Evolutionary conservation across 2,888 invertebrate species (phyloP).

Genomic region (Drosophila parthenogenetica): DNA sequence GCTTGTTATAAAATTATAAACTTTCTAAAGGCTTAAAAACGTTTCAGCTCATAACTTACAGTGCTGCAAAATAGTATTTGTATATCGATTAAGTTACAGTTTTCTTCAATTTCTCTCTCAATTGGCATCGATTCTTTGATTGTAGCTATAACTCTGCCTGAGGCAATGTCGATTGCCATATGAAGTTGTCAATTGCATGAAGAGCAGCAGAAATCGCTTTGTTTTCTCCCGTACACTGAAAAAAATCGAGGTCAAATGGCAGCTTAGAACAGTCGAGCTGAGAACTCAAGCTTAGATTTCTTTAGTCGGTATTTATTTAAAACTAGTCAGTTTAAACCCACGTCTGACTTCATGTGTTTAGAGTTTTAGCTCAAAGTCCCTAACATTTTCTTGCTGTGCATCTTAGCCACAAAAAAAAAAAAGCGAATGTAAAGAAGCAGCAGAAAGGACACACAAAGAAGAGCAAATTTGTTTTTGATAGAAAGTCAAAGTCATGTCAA

Average conservation of each 20-base stretch:
- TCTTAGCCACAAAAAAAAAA: constrained; percentile 3
- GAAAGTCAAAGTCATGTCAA: constrained; percentile 80
- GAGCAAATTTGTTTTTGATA: constrained; percentile 79
- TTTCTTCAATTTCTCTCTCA: constrained; percentile 3
- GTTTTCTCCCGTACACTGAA: constrained; percentile 9
- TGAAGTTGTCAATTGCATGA: constrained; percentile 62
- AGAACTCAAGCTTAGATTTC: too few relatives aligned
- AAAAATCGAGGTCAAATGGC: not conserved
- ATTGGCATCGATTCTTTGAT: not conserved
- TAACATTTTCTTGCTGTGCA: not conserved
- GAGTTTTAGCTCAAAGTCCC: too few relatives aligned
- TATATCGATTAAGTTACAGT: too few relatives aligned
- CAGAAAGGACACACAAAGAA: constrained; percentile 50
- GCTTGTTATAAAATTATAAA: too few relatives aligned
- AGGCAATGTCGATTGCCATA: constrained; percentile 28
- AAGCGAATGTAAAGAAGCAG: not conserved
- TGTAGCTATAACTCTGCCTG: constrained; percentile 11
- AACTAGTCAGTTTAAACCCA: too few relatives aligned
- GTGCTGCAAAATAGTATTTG: too few relatives aligned
- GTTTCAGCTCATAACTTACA: too few relatives aligned
- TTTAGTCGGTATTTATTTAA: too few relatives aligned
- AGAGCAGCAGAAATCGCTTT: too few relatives aligned
- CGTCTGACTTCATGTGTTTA: too few relatives aligned
- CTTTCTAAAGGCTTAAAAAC: too few relatives aligned
- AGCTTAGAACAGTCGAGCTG: too few relatives aligned